A percentile compares a stretch with the other conserved stretches of the same genome.
phyloP scores from a whole-genome alignment of 2,113 vertebrate species.

The Ascaphus truei region DNA sequence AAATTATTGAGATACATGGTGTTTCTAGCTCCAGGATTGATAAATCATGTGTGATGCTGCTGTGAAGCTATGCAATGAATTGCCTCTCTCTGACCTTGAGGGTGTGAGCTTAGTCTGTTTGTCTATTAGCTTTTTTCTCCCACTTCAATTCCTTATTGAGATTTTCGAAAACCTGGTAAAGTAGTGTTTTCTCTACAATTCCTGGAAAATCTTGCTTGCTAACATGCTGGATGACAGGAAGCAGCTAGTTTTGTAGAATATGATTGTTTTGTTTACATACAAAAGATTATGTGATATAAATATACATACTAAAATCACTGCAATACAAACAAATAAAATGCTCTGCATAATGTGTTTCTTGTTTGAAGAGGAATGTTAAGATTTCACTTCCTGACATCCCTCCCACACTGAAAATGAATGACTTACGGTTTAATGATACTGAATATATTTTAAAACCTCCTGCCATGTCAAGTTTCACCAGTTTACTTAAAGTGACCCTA shows the following conservation, averaged over 20 bases:
- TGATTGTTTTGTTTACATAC: no score
- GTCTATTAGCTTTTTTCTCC: constrained; percentile 59
- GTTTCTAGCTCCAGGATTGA: constrained; percentile 60
- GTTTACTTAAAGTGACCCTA: constrained; percentile 1
- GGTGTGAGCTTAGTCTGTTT: constrained; percentile 60
- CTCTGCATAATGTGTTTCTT: no score
- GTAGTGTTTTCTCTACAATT: neutral
- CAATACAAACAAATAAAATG: no score
- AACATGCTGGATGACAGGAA: neutral
- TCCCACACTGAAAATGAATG: no score
- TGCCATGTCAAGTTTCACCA: neutral
- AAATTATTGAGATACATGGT: constrained; percentile 70
- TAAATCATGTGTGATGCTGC: constrained; percentile 63
- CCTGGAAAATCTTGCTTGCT: neutral
- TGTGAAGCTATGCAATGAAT: constrained; percentile 61
- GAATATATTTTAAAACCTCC: neutral
- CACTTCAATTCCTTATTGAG: constrained; percentile 61
- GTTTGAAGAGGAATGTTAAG: no score
- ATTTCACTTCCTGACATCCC: no score
- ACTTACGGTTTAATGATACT: no score
- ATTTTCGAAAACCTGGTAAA: neutral
- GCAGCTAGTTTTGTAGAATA: no score
- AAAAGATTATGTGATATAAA: no score
- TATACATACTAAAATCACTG: no score
- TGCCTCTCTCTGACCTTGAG: constrained; percentile 64